phyloP scores from a whole-genome alignment of 2,888 invertebrate species.

The Dione juno region DNA sequence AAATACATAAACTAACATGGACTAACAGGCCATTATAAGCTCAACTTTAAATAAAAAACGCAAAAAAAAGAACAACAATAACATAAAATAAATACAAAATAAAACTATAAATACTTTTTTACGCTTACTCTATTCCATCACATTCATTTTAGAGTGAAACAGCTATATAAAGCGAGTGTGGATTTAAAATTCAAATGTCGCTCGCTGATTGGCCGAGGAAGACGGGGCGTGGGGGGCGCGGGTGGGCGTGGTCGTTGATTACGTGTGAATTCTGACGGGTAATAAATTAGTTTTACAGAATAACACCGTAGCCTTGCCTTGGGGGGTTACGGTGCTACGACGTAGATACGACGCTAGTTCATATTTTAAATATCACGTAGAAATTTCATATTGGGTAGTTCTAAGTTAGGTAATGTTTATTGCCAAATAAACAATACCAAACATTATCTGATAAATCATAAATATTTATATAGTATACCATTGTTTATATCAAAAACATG shows the following conservation, averaged over 20 bases:
- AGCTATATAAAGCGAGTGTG: constrained; percentile 61
- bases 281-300: constrained; percentile 70
- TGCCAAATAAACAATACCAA: no score
- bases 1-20: background rate
- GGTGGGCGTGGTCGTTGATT: constrained; percentile 72
- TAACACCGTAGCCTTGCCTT: constrained; percentile 51
- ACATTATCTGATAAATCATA: background rate
- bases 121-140: constrained; percentile 12
- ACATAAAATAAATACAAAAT: constrained; percentile 22
- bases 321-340: constrained; percentile 61
- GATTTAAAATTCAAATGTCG: constrained; percentile 68
- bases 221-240: constrained; percentile 71
- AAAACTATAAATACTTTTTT: constrained; percentile 15
- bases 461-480: no score
- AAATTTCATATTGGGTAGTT: background rate
- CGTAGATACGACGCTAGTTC: constrained; percentile 57
- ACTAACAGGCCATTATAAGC: background rate
- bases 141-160: constrained; percentile 60
- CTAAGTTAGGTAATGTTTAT: background rate
- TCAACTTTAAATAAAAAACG: constrained; percentile 11
- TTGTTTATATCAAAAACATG: no score
- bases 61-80: background rate
- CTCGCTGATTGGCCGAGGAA: constrained; percentile 76
- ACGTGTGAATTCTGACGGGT: constrained; percentile 68
- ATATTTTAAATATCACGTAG: constrained; percentile 7